Base-by-base conservation (phyloP, 2,888 invertebrate species). In the Agrochola circellaris region DNA sequence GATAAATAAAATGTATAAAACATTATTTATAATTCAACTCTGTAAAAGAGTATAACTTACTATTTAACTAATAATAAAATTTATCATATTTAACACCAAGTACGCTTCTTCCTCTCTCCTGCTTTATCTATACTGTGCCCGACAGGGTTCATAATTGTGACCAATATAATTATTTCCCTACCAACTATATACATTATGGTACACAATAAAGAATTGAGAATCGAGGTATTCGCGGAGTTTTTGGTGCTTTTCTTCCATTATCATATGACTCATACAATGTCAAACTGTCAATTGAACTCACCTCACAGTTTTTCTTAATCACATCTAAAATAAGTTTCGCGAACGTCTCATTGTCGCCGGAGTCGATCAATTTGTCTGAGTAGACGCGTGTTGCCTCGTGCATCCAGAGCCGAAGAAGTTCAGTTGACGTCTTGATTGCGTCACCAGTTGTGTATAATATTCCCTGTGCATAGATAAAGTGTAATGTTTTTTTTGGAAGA, bases 341-440 rank as follows among this genome's bases (percentile, higher is more conserved):
- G 92, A 98, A 99, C 1, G 94, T 94, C 7, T 98, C 98, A 79
- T 98, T 97, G 92, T 99, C 99, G 17, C 93, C 94, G n/a, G 97
- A 95, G 85, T 99, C 99, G 0, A 99, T 98, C 62, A 99, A 94
- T 93, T 99, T 99, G 94, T 99, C 99, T 0, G 98, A 97, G 93
- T 99, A 99, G 0, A 99, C 99, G 73, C 99, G 97, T 66, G 97
- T 98, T 0, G 99, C 98, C 94, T 99, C 99, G 91, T 99, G 99
- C 94, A 98, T 97, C 98, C 98, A 99, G 68, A 99, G 95, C 30
- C 99, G 97, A 8, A 99, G 97, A 54, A 99, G 95, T 77, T 98
- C 98, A 60, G 98, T 97, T 0, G 97, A 97, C 73, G 96, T 97
- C 77, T 98, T 98, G 69, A 98, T 97, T 8, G 98, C 98, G 81